Percentiles rank a stretch among this genome's conserved stretches.
Evolutionary conservation across 2,888 invertebrate species (phyloP).

Genomic region (Drosophila peninsularis): DNA sequence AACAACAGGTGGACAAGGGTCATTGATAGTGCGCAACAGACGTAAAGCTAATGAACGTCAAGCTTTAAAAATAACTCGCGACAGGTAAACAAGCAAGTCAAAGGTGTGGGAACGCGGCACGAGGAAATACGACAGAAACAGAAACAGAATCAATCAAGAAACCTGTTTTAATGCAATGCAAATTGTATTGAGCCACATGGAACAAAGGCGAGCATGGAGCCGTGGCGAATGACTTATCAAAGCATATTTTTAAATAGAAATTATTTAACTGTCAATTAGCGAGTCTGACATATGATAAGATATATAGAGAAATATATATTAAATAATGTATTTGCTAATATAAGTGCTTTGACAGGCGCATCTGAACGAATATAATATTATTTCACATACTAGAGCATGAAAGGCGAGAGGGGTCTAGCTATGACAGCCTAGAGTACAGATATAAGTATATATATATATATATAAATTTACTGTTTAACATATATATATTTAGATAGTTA

Average conservation of each 20-base stretch:
- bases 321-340: background rate
- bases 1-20: conserved; percentile 35
- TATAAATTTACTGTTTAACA: no score
- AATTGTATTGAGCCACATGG: conserved; percentile 39
- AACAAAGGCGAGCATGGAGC: conserved; percentile 23
- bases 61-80: conserved; percentile 55
- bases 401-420: no score
- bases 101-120: conserved; percentile 56
- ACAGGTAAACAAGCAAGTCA: conserved; percentile 36
- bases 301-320: background rate
- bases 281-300: background rate
- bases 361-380: background rate
- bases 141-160: conserved; percentile 42
- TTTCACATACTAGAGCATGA: background rate
- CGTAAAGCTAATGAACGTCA: conserved; percentile 61
- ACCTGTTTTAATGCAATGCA: conserved; percentile 62
- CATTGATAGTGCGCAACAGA: conserved; percentile 39
- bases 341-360: no score
- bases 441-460: no score
- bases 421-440: background rate
- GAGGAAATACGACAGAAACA: conserved; percentile 20
- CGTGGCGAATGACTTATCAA: background rate
- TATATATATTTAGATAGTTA: no score
- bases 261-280: conserved; percentile 4
- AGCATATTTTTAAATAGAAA: conserved; percentile 18